Evolutionary conservation across 2,888 invertebrate genomes (phyloP).

Genomic region (Lycophotia porphyrea): DNA sequence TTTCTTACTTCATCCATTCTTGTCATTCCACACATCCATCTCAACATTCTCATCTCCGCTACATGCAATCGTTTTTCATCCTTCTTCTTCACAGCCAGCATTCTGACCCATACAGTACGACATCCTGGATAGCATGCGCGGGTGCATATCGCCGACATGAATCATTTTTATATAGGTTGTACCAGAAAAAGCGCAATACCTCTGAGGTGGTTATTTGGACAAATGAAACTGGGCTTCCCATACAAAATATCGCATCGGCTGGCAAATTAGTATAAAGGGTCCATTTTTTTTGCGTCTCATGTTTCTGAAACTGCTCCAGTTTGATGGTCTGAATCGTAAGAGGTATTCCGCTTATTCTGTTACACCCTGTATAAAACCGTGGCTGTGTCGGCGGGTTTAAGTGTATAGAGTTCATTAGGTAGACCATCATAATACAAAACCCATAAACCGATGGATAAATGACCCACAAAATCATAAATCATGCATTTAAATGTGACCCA

Average conservation of each 20-base stretch:
- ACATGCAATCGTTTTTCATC: too few species aligned
- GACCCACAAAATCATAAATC: slow-evolving; percentile 8
- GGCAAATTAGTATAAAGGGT: neutral
- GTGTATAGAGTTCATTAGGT: neutral
- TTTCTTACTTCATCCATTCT: too few species aligned
- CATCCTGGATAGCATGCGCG: neutral
- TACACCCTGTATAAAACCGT: neutral
- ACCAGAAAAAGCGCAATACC: neutral
- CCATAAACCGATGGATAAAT: slow-evolving; percentile 2
- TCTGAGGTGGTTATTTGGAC: neutral
- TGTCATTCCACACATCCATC: too few species aligned
- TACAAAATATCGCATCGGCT: neutral
- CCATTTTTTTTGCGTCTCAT: neutral
- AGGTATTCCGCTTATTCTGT: neutral
- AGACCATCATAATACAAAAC: neutral
- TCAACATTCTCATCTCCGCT: too few species aligned
- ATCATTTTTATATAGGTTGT: too few species aligned
- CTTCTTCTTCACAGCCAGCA: too few species aligned
- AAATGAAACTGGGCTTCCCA: neutral
- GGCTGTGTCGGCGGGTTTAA: neutral
- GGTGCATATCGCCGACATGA: neutral
- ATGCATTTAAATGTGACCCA: slow-evolving; percentile 31
- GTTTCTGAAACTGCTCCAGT: neutral
- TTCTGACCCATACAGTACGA: too few species aligned
- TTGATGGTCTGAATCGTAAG: neutral